A percentile compares a stretch with the other conserved stretches of the same genome.
phyloP scores from a whole-genome alignment of 2,888 invertebrate species.

The Drosophila lacicola region DNA sequence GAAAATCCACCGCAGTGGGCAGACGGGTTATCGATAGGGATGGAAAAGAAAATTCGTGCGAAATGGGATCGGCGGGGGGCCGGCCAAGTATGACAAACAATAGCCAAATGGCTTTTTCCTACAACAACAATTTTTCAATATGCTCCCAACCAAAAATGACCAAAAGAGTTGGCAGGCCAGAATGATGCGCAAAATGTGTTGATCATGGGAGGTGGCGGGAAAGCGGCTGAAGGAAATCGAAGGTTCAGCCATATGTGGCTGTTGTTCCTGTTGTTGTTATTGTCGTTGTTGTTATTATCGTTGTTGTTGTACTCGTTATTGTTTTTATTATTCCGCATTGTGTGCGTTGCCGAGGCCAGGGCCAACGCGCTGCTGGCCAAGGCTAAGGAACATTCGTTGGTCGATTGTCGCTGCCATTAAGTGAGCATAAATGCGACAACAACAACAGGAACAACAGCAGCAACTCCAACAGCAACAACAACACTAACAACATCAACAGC shows the following conservation, averaged over 20 bases:
- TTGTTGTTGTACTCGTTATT: slow-evolving; percentile 52
- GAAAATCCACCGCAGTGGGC: slow-evolving; percentile 60
- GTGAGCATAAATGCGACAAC: slow-evolving; percentile 67
- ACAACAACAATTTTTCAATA: slow-evolving; percentile 77
- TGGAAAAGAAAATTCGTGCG: slow-evolving; percentile 7
- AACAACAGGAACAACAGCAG: slow-evolving; percentile 31
- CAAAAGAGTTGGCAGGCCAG: slow-evolving; percentile 53
- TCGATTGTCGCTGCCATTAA: slow-evolving; percentile 77
- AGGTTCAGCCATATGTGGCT: slow-evolving; percentile 17
- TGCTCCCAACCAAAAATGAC: slow-evolving; percentile 66
- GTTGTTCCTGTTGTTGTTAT: slow-evolving; percentile 19
- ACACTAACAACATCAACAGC: slow-evolving; percentile 5
- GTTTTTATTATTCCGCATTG: slow-evolving; percentile 70
- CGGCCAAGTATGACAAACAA: slow-evolving; percentile 74
- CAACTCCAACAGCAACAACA: slow-evolving; percentile 22
- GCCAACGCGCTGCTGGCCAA: slow-evolving; percentile 45
- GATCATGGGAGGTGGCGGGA: background rate
- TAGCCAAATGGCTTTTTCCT: slow-evolving; percentile 77
- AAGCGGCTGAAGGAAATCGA: background rate
- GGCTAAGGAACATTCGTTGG: slow-evolving; percentile 68
- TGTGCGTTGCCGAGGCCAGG: slow-evolving; percentile 28
- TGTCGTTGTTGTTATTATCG: slow-evolving; percentile 49
- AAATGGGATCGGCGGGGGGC: slow-evolving; percentile 14
- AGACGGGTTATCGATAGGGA: background rate
- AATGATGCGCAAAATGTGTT: slow-evolving; percentile 33